Evolutionary conservation across 2,113 vertebrate genomes (phyloP).

Genomic region (Forbesichthys agassizii): DNA sequence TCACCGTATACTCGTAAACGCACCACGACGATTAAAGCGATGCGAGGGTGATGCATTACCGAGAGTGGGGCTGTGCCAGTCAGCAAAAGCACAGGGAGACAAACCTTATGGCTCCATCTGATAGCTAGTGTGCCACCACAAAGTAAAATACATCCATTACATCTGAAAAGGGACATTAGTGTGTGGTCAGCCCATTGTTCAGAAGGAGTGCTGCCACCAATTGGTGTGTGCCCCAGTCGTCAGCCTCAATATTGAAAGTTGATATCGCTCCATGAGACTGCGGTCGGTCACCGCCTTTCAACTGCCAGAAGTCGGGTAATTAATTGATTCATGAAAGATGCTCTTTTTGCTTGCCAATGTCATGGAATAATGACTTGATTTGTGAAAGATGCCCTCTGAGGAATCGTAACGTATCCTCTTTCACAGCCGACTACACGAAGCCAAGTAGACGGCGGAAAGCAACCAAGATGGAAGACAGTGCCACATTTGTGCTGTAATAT

Average conservation of each 20-base stretch:
- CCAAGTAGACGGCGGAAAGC: constrained; percentile 49
- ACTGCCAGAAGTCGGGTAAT: constrained; percentile 62
- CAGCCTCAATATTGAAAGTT: constrained; percentile 62
- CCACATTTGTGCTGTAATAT: constrained; percentile 51
- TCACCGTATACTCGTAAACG: neutral
- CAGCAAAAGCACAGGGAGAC: constrained; percentile 27
- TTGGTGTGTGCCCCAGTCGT: constrained; percentile 38
- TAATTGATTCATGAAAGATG: constrained; percentile 73
- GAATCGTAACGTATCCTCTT: constrained; percentile 60
- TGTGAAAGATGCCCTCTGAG: constrained; percentile 56
- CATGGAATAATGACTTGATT: constrained; percentile 74
- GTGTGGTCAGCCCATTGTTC: constrained; percentile 38
- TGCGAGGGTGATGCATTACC: constrained; percentile 50
- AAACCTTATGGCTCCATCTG: constrained; percentile 46
- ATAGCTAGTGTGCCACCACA: constrained; percentile 30
- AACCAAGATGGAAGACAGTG: constrained; percentile 53
- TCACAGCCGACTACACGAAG: constrained; percentile 59
- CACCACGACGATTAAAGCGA: constrained; percentile 45
- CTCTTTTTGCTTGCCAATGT: constrained; percentile 53
- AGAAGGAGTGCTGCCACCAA: constrained; percentile 55
- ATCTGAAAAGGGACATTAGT: constrained; percentile 25
- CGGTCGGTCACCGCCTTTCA: constrained; percentile 69
- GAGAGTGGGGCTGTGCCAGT: constrained; percentile 37
- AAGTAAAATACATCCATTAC: constrained; percentile 46
- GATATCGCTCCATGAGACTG: constrained; percentile 60